phyloP scores from a whole-genome alignment of 2,888 invertebrate genomes.

The Desoria tigrina region DNA sequence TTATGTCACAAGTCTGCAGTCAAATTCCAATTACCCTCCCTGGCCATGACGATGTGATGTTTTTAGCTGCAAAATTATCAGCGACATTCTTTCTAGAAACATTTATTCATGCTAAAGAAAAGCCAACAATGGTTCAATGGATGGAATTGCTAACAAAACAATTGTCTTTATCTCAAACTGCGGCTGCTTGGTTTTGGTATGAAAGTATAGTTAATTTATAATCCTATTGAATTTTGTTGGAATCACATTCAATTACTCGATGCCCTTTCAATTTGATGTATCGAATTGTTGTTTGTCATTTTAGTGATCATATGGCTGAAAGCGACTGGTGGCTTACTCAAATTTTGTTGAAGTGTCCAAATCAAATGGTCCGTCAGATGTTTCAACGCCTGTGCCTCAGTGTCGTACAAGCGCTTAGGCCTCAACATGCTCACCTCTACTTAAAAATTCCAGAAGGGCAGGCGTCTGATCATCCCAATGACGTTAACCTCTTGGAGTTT shows the following conservation, averaged over 20 bases:
- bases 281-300: no score
- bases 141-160: slow-evolving; percentile 92
- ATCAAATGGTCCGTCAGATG: slow-evolving; percentile 96
- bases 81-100: slow-evolving; percentile 95
- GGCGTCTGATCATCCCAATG: slow-evolving; percentile 63
- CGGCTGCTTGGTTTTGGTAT: slow-evolving; percentile 91
- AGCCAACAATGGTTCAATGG: slow-evolving; percentile 96
- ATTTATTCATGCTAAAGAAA: slow-evolving; percentile 94
- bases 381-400: slow-evolving; percentile 93
- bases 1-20: slow-evolving; percentile 95
- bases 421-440: slow-evolving; percentile 68
- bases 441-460: slow-evolving; percentile 60
- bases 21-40: slow-evolving; percentile 86
- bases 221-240: no score
- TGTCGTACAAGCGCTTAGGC: slow-evolving; percentile 81
- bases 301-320: slow-evolving; percentile 86
- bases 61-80: slow-evolving; percentile 82
- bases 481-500: slow-evolving; percentile 62
- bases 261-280: no score
- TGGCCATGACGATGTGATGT: slow-evolving; percentile 75
- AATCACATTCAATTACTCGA: no score
- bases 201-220: no score
- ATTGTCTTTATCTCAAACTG: slow-evolving; percentile 85
- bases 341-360: slow-evolving; percentile 91
- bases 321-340: slow-evolving; percentile 88